Percentiles rank a stretch among this genome's conserved stretches.
Conservation (phyloP, 2,797 vertebrate genomes). For the Pristis pectinata region DNA sequence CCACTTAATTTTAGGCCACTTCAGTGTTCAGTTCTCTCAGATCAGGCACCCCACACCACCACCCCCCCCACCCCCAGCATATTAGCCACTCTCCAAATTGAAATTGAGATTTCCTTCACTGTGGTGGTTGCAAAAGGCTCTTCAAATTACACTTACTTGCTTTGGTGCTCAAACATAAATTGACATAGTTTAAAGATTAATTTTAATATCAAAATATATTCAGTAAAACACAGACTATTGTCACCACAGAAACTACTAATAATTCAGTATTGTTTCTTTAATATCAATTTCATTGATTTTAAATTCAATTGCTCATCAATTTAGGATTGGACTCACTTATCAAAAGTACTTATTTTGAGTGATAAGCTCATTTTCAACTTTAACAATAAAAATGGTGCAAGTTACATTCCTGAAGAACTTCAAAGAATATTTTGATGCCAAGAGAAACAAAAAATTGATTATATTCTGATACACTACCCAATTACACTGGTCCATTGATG, state of each 20-base stretch:
- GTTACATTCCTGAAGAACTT: neutral
- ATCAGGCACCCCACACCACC: neutral
- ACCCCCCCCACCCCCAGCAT: neutral
- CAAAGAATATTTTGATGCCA: neutral
- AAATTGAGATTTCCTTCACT: neutral
- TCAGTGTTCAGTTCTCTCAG: neutral
- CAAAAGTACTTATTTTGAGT: neutral
- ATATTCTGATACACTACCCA: neutral
- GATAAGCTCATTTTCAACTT: neutral
- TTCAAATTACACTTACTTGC: neutral
- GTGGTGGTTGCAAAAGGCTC: neutral
- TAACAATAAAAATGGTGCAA: neutral
- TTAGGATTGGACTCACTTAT: neutral
- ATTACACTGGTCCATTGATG: neutral
- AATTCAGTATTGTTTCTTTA: neutral
- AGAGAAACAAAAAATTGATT: neutral
- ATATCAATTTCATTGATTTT: neutral
- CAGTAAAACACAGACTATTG: neutral
- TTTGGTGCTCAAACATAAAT: neutral
- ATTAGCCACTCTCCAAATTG: neutral
- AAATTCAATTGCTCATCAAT: neutral
- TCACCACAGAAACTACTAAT: neutral
- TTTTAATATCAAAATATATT: neutral
- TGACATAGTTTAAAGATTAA: neutral
- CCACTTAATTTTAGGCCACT: neutral